Evolutionary conservation across 2,113 vertebrate genomes (phyloP).

Genomic region (Oreochromis aureus): DNA sequence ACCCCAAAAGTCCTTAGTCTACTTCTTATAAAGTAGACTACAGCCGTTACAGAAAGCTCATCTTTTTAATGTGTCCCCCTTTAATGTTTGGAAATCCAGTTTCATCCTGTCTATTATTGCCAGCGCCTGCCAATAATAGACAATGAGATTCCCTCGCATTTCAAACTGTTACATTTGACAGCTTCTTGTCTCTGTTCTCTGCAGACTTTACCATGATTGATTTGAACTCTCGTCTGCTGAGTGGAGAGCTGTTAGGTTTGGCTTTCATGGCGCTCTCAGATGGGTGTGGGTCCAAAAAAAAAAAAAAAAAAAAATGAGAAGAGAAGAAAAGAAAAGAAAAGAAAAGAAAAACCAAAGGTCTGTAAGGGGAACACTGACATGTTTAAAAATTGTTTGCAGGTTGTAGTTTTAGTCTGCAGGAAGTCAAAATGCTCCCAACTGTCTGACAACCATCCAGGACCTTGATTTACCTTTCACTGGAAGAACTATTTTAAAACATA

Average conservation of each 20-base stretch:
- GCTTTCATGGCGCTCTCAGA: not conserved
- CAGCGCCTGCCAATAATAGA: not conserved
- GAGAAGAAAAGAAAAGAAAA: not conserved
- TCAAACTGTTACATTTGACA: not conserved
- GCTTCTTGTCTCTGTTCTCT: not conserved
- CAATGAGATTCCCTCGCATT: not conserved
- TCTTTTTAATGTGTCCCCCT: not conserved
- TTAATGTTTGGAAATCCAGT: not conserved
- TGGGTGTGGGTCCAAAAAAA: not conserved
- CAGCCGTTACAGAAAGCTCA: not conserved
- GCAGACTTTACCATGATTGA: not conserved
- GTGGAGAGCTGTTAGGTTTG: not conserved
- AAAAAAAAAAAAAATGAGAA: not conserved
- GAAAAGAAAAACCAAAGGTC: not conserved
- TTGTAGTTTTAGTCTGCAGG: not conserved
- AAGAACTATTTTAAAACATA: not conserved
- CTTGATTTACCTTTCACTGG: not conserved
- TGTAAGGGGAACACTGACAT: not conserved
- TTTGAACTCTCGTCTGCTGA: not conserved
- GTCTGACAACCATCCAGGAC: not conserved
- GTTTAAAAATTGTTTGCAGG: conserved; percentile 39
- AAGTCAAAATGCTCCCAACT: not conserved
- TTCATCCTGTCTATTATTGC: not conserved
- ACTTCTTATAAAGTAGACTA: not conserved
- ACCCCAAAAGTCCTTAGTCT: not conserved